These are phyloP conservation scores for Jacana jacana DNA, from an alignment of 2,113 vertebrate genomes.

Conservation along the genomic window DNA sequence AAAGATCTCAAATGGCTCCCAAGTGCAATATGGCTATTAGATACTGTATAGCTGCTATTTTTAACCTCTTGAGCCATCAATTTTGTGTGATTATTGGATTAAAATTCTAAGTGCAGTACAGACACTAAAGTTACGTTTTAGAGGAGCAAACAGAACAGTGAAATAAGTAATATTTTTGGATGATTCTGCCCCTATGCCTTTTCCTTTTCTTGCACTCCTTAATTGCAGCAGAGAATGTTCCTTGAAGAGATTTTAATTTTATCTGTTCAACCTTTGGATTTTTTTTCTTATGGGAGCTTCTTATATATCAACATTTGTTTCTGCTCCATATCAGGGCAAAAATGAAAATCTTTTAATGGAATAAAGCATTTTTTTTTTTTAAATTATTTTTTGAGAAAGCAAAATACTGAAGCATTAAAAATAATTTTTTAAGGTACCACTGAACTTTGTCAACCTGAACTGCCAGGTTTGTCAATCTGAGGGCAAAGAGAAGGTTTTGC, in stretches of 20 bases:
- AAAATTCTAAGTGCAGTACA: background rate
- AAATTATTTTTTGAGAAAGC: background rate
- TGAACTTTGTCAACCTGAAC: background rate
- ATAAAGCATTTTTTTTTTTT: background rate
- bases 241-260: background rate
- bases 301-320: background rate
- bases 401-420: background rate
- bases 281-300: background rate
- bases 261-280: background rate
- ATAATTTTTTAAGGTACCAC: background rate
- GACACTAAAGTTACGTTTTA: background rate
- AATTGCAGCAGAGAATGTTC: background rate
- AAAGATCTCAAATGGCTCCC: background rate
- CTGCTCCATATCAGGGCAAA: background rate
- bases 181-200: background rate
- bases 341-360: background rate
- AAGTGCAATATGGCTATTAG: background rate
- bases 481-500: background rate
- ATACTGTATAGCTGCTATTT: background rate
- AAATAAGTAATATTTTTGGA: background rate
- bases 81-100: background rate
- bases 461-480: background rate
- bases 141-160: background rate
- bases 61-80: background rate
- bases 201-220: background rate